These are phyloP conservation scores for Tetramorium bicarinatum DNA, from an alignment of 2,888 invertebrate species.

Conservation along the genomic window DNA sequence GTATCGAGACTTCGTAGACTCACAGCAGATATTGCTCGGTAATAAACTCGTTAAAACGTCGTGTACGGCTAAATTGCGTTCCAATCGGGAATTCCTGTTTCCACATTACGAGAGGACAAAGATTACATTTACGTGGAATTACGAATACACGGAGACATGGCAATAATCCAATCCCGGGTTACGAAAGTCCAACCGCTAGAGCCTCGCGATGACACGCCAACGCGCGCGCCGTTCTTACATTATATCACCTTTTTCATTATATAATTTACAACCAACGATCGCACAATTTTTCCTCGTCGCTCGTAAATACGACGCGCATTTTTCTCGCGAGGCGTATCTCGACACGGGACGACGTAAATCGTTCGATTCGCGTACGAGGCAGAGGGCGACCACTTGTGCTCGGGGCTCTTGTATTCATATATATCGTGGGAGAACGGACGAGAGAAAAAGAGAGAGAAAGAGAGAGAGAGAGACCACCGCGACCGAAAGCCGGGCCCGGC, in stretches of 20 bases:
- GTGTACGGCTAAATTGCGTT: slow-evolving; percentile 2
- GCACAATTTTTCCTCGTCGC: slow-evolving; percentile 16
- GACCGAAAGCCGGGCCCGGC: slow-evolving; percentile 50
- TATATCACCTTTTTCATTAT: slow-evolving; percentile 8
- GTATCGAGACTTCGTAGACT: slow-evolving; percentile 3
- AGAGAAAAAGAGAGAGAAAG: background rate
- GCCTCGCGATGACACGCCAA: slow-evolving; percentile 18
- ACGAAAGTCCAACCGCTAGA: slow-evolving; percentile 17
- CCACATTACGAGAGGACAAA: slow-evolving; percentile 4
- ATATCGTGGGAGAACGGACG: slow-evolving; percentile 46
- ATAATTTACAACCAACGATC: background rate
- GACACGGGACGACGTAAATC: slow-evolving; percentile 26
- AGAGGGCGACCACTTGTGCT: slow-evolving; percentile 20
- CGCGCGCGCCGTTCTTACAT: background rate
- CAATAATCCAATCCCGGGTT: slow-evolving; percentile 25
- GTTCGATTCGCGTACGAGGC: slow-evolving; percentile 15
- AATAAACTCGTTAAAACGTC: slow-evolving; percentile 19
- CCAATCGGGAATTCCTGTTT: background rate
- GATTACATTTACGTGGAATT: slow-evolving; percentile 32
- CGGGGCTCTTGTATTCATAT: slow-evolving; percentile 13
- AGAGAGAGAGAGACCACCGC: background rate
- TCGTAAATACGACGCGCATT: slow-evolving; percentile 20
- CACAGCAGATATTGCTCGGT: background rate
- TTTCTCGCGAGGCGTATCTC: slow-evolving; percentile 24
- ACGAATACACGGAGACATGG: background rate